Conservation (phyloP, 2,113 vertebrate species). For the Myotis yumanensis region DNA sequence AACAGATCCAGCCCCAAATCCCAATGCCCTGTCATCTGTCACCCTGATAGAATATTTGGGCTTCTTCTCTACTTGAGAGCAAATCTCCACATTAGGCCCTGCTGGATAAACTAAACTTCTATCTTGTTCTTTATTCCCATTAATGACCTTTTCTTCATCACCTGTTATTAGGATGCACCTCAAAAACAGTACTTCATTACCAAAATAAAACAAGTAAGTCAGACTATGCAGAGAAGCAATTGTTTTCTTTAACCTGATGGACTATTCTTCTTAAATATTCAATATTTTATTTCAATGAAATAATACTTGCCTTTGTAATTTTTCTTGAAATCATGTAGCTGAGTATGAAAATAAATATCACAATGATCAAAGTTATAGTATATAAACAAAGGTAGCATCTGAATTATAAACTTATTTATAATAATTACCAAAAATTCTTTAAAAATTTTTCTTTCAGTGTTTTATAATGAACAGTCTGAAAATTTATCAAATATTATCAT, state of each 20-base stretch:
- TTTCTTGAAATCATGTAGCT: not conserved
- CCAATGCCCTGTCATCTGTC: not conserved
- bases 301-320: not conserved
- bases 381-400: not conserved
- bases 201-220: not conserved
- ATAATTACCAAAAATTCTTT: not conserved
- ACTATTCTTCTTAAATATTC: not conserved
- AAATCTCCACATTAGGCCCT: not conserved
- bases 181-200: not conserved
- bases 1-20: not conserved
- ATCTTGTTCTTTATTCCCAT: not conserved
- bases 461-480: not conserved
- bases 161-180: not conserved
- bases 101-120: not conserved
- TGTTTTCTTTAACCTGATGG: not conserved
- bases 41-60: not conserved
- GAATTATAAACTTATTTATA: conserved; percentile 1
- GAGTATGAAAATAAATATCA: not conserved
- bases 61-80: not conserved
- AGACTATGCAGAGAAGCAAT: not conserved
- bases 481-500: not conserved
- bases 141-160: not conserved
- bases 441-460: not conserved
- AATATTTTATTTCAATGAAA: not conserved
- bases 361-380: not conserved